Base-by-base conservation (phyloP, 2,888 invertebrate genomes). In the Drosophila testacea region DNA sequence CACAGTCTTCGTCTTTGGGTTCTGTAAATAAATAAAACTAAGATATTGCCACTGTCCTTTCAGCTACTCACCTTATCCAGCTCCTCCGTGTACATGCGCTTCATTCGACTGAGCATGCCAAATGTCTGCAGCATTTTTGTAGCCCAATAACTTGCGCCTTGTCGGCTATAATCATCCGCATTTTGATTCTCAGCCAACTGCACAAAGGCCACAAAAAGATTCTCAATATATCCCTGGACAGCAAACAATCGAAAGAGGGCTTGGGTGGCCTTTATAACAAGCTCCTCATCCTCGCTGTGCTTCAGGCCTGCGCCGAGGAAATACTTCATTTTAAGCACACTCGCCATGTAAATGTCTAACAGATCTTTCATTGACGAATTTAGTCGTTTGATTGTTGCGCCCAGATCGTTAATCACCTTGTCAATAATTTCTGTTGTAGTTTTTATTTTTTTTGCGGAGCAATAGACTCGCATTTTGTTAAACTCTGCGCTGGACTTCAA, bases 81-180 rank as follows among this genome's bases (percentile, higher is more conserved):
- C 70, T 91, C 89, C 6, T 76, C 83, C 57, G 90, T 91, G 55
- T 89, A 90, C 82, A 91, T 83, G 32, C 82, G 82, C 61, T 92
- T 92, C 70, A 92, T 91, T 36, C 85, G 81, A 3, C 82, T 83
- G 10, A 92, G 89, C 28, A 90, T 90, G 6, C 76, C 73, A 61
- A 92, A 92, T 0, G 92, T 91, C 1, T 82, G 38, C 0, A 88
- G 66, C 60, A 92, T 88, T 65, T 92, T 83, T 11, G 75, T 65
- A 2, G 91, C 91, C 93, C 93, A 92, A 70, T 92, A 92, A n/a
- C 86, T 81, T 2, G 92, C 90, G 2, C 91, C 91, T 11, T 68
- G 60, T 0, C 92, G 86, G 4, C 70, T 79, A 0, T 28, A 34
- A 3, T 56, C 42, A 11, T 71, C 64, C 5, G 77, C 81, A 54